phyloP scores from a whole-genome alignment of 2,797 vertebrate genomes.

The Cichlasoma orientale region DNA sequence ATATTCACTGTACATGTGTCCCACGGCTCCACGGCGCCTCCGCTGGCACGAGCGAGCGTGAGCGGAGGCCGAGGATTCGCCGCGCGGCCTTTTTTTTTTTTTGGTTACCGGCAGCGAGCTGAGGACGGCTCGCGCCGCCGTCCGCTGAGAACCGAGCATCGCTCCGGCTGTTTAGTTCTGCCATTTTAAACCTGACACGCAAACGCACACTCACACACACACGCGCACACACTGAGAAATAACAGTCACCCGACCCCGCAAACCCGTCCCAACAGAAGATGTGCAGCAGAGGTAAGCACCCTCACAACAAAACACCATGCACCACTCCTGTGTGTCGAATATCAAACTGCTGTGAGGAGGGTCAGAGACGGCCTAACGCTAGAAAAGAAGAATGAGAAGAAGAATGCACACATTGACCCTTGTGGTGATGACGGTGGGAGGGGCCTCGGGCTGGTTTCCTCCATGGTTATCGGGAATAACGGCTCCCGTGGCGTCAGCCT shows the following conservation, averaged over 20 bases:
- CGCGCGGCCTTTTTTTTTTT: not conserved
- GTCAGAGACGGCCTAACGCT: slow-evolving; percentile 62
- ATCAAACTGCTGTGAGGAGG: slow-evolving; percentile 50
- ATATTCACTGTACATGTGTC: slow-evolving; percentile 40
- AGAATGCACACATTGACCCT: slow-evolving; percentile 60
- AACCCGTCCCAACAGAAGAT: slow-evolving; percentile 47
- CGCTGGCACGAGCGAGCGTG: not conserved
- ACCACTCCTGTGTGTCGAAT: slow-evolving; percentile 62
- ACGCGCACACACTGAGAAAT: slow-evolving; percentile 32
- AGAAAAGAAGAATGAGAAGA: slow-evolving; percentile 48
- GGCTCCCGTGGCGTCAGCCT: slow-evolving; percentile 53
- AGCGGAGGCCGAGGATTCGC: slow-evolving; percentile 10
- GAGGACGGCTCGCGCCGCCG: slow-evolving; percentile 4
- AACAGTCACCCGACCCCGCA: slow-evolving; percentile 25
- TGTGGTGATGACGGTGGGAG: slow-evolving; percentile 59
- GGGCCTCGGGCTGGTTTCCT: slow-evolving; percentile 48
- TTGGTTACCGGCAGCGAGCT: slow-evolving; percentile 20
- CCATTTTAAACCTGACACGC: slow-evolving; percentile 23
- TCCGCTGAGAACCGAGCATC: slow-evolving; percentile 34
- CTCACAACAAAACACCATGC: slow-evolving; percentile 58
- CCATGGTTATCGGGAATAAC: slow-evolving; percentile 18
- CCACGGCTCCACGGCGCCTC: slow-evolving; percentile 1
- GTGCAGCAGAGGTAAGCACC: slow-evolving; percentile 68
- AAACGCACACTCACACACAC: slow-evolving; percentile 17
- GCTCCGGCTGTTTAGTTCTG: slow-evolving; percentile 46